phyloP scores from a whole-genome alignment of 2,888 invertebrate species.

The Ypsolopha scabrella region DNA sequence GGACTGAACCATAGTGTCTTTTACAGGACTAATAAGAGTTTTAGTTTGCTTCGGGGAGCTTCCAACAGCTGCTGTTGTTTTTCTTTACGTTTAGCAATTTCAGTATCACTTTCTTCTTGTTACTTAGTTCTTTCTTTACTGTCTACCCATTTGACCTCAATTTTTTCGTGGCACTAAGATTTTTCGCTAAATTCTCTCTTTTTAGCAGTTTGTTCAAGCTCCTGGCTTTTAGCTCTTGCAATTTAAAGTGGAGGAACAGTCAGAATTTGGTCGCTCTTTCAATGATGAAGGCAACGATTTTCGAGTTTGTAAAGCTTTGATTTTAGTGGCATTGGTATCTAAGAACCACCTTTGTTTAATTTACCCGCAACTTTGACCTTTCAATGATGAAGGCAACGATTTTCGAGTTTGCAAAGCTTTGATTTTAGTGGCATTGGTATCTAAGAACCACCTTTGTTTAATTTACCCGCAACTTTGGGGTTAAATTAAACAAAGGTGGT shows the following conservation, averaged over 20 bases:
- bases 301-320: constrained; percentile 58
- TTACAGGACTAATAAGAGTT: constrained; percentile 79
- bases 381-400: constrained; percentile 65
- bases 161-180: constrained; percentile 76
- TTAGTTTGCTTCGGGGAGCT: constrained; percentile 80
- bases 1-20: constrained; percentile 78
- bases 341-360: constrained; percentile 62
- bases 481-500: constrained; percentile 59
- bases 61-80: constrained; percentile 82
- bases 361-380: constrained; percentile 47
- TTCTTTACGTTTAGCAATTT: constrained; percentile 78
- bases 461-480: constrained; percentile 38
- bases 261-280: constrained; percentile 59
- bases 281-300: constrained; percentile 69
- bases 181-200: constrained; percentile 71
- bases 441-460: constrained; percentile 63
- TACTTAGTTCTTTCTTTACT: constrained; percentile 78
- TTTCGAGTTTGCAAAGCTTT: constrained; percentile 64
- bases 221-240: constrained; percentile 72
- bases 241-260: constrained; percentile 68
- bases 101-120: constrained; percentile 79
- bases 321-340: constrained; percentile 58
- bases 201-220: constrained; percentile 66
- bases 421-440: constrained; percentile 58
- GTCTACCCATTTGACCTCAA: constrained; percentile 67